Conservation (phyloP, 2,797 vertebrate genomes). For the Danio albolineatus region DNA sequence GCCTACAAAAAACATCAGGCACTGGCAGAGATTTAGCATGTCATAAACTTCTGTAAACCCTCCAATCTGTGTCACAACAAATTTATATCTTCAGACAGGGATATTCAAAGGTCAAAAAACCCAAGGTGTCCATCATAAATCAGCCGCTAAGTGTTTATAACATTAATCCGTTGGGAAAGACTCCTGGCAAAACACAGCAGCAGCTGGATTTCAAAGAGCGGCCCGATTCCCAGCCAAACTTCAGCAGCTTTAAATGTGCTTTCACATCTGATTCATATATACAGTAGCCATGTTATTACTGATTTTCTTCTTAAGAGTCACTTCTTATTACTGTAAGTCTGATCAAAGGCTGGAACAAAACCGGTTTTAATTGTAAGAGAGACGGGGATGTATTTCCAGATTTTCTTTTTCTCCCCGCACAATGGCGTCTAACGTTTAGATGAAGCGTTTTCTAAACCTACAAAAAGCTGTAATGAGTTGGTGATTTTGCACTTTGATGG, state of each 20-base stretch:
- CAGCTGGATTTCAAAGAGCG: slow-evolving; percentile 77
- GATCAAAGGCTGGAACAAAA: slow-evolving; percentile 49
- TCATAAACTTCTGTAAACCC: slow-evolving; percentile 85
- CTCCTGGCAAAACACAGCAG: slow-evolving; percentile 76
- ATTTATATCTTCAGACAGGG: slow-evolving; percentile 85
- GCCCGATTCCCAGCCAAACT: slow-evolving; percentile 68
- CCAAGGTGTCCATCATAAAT: slow-evolving; percentile 85
- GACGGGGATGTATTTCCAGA: slow-evolving; percentile 24
- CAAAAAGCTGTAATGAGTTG: slow-evolving; percentile 46
- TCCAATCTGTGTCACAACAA: slow-evolving; percentile 86
- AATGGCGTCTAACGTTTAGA: slow-evolving; percentile 46
- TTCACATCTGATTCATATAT: slow-evolving; percentile 43
- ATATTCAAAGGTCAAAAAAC: slow-evolving; percentile 88
- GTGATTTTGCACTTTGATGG: slow-evolving; percentile 48
- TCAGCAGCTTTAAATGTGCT: slow-evolving; percentile 30
- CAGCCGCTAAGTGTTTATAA: slow-evolving; percentile 83
- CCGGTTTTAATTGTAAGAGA: slow-evolving; percentile 23
- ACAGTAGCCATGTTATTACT: slow-evolving; percentile 36
- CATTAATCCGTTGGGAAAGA: slow-evolving; percentile 83
- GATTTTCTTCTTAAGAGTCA: slow-evolving; percentile 20
- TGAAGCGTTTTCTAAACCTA: slow-evolving; percentile 48
- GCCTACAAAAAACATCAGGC: slow-evolving; percentile 72
- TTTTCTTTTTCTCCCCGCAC: slow-evolving; percentile 13
- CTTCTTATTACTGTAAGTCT: slow-evolving; percentile 40
- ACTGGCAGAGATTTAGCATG: slow-evolving; percentile 84